phyloP scores from a whole-genome alignment of 2,888 invertebrate species.

The Spodoptera exigua region DNA sequence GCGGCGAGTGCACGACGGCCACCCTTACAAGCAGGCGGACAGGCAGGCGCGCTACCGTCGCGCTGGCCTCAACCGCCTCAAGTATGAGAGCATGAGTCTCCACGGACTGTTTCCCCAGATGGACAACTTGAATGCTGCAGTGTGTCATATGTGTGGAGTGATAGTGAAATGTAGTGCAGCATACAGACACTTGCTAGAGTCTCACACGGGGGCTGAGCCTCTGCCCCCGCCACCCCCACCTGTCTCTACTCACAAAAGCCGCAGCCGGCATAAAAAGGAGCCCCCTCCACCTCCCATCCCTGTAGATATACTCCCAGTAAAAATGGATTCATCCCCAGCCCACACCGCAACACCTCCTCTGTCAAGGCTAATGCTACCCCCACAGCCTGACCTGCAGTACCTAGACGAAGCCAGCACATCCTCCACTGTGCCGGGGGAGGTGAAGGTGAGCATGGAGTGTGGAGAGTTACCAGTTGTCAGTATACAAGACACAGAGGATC shows the following conservation, averaged over 20 bases:
- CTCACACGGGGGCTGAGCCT: slow-evolving; percentile 83
- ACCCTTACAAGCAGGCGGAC: slow-evolving; percentile 75
- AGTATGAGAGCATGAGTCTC: slow-evolving; percentile 91
- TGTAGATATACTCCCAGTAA: slow-evolving; percentile 74
- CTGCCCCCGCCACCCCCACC: slow-evolving; percentile 85
- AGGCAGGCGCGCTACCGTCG: slow-evolving; percentile 73
- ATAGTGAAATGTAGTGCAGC: slow-evolving; percentile 94
- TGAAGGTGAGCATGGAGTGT: slow-evolving; percentile 83
- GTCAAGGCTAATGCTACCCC: slow-evolving; percentile 81
- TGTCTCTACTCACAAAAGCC: slow-evolving; percentile 70
- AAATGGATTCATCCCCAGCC: slow-evolving; percentile 78
- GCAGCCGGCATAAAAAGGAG: slow-evolving; percentile 83
- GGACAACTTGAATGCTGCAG: slow-evolving; percentile 93
- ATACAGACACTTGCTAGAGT: slow-evolving; percentile 91
- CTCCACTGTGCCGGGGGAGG: slow-evolving; percentile 75
- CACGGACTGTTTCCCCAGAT: slow-evolving; percentile 94
- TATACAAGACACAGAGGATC: slow-evolving; percentile 86
- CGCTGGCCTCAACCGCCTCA: slow-evolving; percentile 87
- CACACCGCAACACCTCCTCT: slow-evolving; percentile 79
- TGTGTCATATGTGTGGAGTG: slow-evolving; percentile 93
- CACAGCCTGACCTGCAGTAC: slow-evolving; percentile 80
- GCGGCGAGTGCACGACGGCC: slow-evolving; percentile 71
- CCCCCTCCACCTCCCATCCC: slow-evolving; percentile 76
- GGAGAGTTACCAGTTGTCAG: slow-evolving; percentile 87
- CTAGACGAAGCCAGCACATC: slow-evolving; percentile 78